phyloP scores from a whole-genome alignment of 2,113 vertebrate genomes.

The Maccullochella peelii region DNA sequence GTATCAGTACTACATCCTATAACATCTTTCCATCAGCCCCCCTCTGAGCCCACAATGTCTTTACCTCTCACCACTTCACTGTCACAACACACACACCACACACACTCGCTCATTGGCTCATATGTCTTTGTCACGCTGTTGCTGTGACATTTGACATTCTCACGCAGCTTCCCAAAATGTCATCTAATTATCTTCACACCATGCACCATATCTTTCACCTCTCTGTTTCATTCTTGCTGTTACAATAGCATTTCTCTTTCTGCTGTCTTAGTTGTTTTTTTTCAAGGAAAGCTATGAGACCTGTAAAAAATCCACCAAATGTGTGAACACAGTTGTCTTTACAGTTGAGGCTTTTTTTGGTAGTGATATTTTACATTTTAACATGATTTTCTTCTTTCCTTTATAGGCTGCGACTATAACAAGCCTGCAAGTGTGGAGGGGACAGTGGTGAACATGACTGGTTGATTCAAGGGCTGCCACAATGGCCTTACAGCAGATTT shows the following conservation, averaged over 20 bases:
- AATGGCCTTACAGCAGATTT: slow-evolving; percentile 33
- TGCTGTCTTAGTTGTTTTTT: background rate
- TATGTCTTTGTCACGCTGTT: slow-evolving; percentile 57
- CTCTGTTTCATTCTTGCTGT: slow-evolving; percentile 11
- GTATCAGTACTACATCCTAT: slow-evolving; percentile 12
- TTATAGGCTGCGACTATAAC: slow-evolving; percentile 61
- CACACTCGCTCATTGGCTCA: slow-evolving; percentile 47
- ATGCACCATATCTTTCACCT: slow-evolving; percentile 64
- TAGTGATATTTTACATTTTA: background rate
- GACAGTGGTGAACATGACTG: slow-evolving; percentile 46
- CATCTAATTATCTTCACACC: slow-evolving; percentile 83
- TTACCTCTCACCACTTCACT: slow-evolving; percentile 38
- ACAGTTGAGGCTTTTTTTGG: background rate
- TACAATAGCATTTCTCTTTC: slow-evolving; percentile 15
- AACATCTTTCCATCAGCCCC: slow-evolving; percentile 36
- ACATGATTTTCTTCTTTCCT: slow-evolving; percentile 20
- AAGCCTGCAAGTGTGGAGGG: slow-evolving; percentile 34
- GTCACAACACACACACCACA: slow-evolving; percentile 41
- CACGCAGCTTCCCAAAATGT: slow-evolving; percentile 78
- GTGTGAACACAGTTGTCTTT: background rate
- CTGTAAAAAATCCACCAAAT: background rate
- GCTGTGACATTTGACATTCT: slow-evolving; percentile 68
- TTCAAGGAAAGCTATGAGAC: background rate
- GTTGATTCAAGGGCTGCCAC: slow-evolving; percentile 51
- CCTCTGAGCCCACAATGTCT: slow-evolving; percentile 24